phyloP scores from a whole-genome alignment of 2,113 vertebrate species.

The Brienomyrus longianalis region DNA sequence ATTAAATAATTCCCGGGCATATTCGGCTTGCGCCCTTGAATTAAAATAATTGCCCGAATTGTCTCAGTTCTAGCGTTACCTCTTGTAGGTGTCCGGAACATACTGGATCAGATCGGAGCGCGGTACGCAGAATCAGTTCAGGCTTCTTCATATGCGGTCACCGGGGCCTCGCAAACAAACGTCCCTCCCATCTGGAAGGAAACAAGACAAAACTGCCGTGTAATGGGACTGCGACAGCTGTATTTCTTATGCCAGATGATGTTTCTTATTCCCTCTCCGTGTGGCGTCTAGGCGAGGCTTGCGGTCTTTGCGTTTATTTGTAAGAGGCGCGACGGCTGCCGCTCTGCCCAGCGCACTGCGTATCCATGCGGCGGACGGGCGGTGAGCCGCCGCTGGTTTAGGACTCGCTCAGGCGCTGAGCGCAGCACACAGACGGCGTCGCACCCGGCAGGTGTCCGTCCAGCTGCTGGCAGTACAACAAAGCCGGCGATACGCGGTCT shows the following conservation, averaged over 20 bases:
- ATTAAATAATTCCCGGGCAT: neutral
- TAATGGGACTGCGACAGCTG: neutral
- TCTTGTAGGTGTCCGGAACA: neutral
- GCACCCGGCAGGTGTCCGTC: neutral
- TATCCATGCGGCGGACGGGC: neutral
- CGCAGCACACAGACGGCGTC: neutral
- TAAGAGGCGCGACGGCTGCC: neutral
- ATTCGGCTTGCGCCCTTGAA: neutral
- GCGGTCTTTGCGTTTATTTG: neutral
- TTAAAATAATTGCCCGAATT: neutral
- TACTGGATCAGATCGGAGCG: neutral
- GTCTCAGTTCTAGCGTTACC: neutral
- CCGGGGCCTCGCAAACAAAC: neutral
- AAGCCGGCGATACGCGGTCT: neutral
- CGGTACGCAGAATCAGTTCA: neutral
- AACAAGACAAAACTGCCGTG: neutral
- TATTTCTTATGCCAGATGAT: neutral
- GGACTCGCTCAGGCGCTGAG: neutral
- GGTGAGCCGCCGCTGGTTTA: neutral
- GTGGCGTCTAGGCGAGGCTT: neutral
- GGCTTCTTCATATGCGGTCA: neutral
- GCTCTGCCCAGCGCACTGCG: neutral
- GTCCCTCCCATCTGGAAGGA: neutral
- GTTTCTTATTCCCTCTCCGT: neutral
- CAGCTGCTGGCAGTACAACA: conserved; percentile 10